Percentiles rank a stretch among this genome's conserved stretches.
phyloP scores from a whole-genome alignment of 2,888 invertebrate species.

The Phragmatobia fuliginosa region DNA sequence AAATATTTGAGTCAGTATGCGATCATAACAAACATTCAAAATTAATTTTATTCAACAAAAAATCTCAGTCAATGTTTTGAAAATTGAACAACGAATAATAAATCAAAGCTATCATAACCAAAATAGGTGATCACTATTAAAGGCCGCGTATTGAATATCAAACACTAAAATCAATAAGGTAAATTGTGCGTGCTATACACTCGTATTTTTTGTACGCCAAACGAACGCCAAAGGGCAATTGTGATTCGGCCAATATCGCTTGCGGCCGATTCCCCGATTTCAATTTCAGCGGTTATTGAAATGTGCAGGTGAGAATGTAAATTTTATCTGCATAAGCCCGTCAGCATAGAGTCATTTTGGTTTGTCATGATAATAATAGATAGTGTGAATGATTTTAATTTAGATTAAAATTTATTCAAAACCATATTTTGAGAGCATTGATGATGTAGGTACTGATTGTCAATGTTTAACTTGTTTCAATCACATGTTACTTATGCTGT shows the following conservation, averaged over 20 bases:
- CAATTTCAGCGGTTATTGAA: conserved; percentile 56
- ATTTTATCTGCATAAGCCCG: neutral
- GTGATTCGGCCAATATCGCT: conserved; percentile 62
- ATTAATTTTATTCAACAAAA: neutral
- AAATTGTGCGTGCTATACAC: conserved; percentile 30
- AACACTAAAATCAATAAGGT: conserved; percentile 40
- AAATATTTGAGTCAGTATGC: neutral
- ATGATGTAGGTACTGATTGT: too few species aligned
- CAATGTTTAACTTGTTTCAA: too few species aligned
- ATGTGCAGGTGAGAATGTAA: conserved; percentile 34
- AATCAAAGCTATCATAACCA: conserved; percentile 26
- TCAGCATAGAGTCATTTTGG: neutral
- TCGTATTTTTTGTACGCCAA: conserved; percentile 28
- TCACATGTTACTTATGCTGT: too few species aligned
- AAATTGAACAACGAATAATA: conserved; percentile 15
- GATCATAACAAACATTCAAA: neutral
- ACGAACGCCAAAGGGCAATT: conserved; percentile 52
- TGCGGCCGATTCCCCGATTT: conserved; percentile 51
- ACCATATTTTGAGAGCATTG: too few species aligned
- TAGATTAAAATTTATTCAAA: neutral
- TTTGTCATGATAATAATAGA: neutral
- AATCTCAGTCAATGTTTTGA: neutral
- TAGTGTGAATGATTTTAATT: neutral
- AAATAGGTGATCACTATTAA: conserved; percentile 26
- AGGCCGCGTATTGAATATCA: conserved; percentile 25